Conservation (phyloP, 2,113 vertebrate species). For the Macaca nemestrina region DNA sequence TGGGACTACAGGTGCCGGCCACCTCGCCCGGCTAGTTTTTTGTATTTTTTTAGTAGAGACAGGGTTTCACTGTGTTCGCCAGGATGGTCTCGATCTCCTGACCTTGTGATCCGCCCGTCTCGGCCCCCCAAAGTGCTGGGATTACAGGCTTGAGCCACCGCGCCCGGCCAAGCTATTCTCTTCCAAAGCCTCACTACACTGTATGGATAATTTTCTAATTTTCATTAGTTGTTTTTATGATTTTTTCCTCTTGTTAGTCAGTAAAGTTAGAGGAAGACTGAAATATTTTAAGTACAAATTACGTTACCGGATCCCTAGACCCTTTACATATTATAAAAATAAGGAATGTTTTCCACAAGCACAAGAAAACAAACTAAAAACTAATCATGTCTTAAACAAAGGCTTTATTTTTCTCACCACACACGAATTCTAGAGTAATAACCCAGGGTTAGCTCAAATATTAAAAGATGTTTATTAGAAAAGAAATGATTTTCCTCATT, state of each 20-base stretch:
- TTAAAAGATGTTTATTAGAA: neutral
- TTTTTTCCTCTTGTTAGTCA: neutral
- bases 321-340: neutral
- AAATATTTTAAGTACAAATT: slow-evolving; percentile 5
- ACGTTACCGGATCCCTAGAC: neutral
- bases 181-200: neutral
- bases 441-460: neutral
- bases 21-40: too few relatives aligned
- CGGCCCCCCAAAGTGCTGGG: too few relatives aligned
- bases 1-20: too few relatives aligned
- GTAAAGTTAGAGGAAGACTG: neutral
- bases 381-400: neutral
- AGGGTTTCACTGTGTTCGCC: too few relatives aligned
- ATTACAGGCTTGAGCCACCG: too few relatives aligned
- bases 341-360: neutral
- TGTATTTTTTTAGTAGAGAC: too few relatives aligned
- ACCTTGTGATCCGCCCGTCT: too few relatives aligned
- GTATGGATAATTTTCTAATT: neutral
- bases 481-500: neutral
- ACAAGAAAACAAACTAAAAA: neutral
- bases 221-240: neutral
- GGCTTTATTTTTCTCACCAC: neutral
- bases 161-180: neutral
- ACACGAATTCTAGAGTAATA: neutral
- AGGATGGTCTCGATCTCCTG: too few relatives aligned